Percentiles rank a stretch among this genome's conserved stretches.
Conservation (phyloP, 2,797 vertebrate species). For the Telmatherina bonti region DNA sequence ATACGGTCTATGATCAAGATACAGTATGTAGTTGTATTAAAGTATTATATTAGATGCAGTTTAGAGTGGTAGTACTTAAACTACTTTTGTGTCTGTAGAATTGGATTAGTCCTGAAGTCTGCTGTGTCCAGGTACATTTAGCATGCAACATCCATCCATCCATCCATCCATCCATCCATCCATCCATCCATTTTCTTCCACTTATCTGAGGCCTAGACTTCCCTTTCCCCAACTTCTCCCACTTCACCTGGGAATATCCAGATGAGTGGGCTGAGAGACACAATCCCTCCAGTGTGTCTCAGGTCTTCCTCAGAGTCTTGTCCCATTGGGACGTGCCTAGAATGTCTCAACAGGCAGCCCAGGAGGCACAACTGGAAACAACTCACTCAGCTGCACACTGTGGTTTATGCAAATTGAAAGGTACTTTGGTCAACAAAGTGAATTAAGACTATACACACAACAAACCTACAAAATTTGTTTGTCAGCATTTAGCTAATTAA, state of each 20-base stretch:
- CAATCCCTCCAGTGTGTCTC: no score
- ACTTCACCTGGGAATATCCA: no score
- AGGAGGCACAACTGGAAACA: slow-evolving; percentile 4
- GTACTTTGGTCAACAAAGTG: background rate
- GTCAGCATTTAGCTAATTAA: background rate
- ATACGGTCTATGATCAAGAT: no score
- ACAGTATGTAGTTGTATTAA: slow-evolving; percentile 32
- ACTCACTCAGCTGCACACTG: background rate
- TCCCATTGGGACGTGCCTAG: no score
- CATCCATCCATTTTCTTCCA: no score
- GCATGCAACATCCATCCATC: no score
- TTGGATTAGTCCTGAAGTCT: slow-evolving; percentile 45
- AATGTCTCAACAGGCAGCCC: no score
- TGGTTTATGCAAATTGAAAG: background rate
- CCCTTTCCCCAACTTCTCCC: no score
- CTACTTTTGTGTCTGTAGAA: slow-evolving; percentile 25
- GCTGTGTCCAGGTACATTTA: slow-evolving; percentile 43
- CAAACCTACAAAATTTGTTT: background rate
- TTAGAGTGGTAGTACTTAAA: slow-evolving; percentile 18
- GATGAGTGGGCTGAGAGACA: no score
- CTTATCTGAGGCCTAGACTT: no score
- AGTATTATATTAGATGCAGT: slow-evolving; percentile 44
- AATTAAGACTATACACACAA: background rate
- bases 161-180: no score
- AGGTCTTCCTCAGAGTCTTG: no score